Conservation (phyloP, 2,797 vertebrate genomes). For the Etheostoma nigrum region DNA sequence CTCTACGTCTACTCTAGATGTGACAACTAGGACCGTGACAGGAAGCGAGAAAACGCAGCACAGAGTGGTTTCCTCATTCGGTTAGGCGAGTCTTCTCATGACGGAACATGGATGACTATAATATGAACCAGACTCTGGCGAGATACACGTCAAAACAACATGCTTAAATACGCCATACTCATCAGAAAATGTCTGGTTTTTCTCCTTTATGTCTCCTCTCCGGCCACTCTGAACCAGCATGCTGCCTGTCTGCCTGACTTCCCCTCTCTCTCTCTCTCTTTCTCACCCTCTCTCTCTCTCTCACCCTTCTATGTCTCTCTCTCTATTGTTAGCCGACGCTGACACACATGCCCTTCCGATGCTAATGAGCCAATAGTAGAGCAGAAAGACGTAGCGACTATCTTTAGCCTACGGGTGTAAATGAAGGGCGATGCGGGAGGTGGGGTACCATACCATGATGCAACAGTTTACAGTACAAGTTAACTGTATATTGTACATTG, state of each 20-base stretch:
- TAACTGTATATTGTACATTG: not conserved
- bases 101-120: rapidly evolving
- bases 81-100: not conserved
- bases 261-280: not conserved
- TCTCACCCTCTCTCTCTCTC: not conserved
- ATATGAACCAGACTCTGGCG: rapidly evolving
- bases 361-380: constrained; percentile 62
- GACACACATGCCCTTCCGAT: constrained; percentile 63
- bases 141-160: rapidly evolving
- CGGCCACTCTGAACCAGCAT: not conserved
- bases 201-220: rapidly evolving
- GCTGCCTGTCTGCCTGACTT: not conserved
- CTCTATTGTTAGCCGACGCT: constrained; percentile 23
- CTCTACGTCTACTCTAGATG: not conserved
- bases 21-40: not conserved
- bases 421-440: too few species aligned
- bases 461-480: not conserved
- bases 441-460: not conserved
- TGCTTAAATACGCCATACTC: rapidly evolving
- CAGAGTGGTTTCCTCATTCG: constrained; percentile 37
- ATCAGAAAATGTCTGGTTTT: rapidly evolving
- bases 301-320: not conserved
- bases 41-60: not conserved
- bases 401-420: too few species aligned
- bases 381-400: constrained; percentile 3